Conservation (phyloP, 2,113 vertebrate genomes). For the Taxidea taxus region DNA sequence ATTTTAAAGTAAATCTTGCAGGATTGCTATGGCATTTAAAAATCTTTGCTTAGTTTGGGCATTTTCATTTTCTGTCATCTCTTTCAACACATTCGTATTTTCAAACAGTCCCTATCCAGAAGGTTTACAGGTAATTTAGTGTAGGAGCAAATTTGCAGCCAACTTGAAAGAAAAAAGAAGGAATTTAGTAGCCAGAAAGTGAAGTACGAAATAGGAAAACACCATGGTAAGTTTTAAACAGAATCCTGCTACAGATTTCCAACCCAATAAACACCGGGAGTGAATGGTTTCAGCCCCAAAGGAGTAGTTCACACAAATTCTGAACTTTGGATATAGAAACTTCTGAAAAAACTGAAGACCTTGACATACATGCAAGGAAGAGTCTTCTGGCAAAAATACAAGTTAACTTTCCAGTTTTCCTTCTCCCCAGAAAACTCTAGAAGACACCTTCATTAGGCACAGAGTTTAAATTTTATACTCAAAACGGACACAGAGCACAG, state of each 20-base stretch:
- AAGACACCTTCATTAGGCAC: constrained; percentile 78
- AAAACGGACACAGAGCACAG: constrained; percentile 67
- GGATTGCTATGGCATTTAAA: constrained; percentile 59
- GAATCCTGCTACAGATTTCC: constrained; percentile 70
- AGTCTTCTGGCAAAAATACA: constrained; percentile 82
- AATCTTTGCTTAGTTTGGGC: constrained; percentile 11
- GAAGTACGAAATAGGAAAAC: constrained; percentile 75
- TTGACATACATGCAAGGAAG: constrained; percentile 77
- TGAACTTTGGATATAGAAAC: constrained; percentile 77
- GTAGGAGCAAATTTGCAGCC: constrained; percentile 71
- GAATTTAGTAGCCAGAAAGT: constrained; percentile 74
- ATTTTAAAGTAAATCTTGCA: constrained; percentile 50
- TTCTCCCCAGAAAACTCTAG: constrained; percentile 50
- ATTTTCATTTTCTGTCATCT: constrained; percentile 60
- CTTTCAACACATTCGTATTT: constrained; percentile 42
- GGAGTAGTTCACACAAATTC: constrained; percentile 67
- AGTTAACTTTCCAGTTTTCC: constrained; percentile 81
- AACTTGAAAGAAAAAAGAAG: constrained; percentile 65
- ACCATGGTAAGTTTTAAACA: constrained; percentile 65
- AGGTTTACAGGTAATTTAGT: constrained; percentile 72
- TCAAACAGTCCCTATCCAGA: constrained; percentile 58
- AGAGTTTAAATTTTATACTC: constrained; percentile 73
- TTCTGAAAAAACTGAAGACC: constrained; percentile 80
- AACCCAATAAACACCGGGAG: constrained; percentile 77
- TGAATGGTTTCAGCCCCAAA: constrained; percentile 60